Percentiles rank a stretch among this genome's conserved stretches.
These are phyloP conservation scores for Acanthosepion lycidas DNA, from an alignment of 2,888 invertebrate species.

Conservation along the genomic window DNA sequence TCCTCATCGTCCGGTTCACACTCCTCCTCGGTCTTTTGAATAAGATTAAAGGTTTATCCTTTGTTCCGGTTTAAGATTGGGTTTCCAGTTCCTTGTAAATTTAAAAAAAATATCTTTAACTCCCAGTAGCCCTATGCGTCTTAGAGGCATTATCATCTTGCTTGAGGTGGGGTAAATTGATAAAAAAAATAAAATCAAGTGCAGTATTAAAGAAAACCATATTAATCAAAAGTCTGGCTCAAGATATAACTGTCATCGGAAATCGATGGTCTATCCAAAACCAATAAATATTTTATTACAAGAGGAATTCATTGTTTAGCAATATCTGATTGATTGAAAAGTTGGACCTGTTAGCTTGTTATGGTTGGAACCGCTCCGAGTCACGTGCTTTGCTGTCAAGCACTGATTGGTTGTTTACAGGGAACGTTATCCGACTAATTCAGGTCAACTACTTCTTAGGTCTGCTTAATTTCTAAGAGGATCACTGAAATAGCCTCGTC, in stretches of 20 bases:
- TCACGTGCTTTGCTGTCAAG: not conserved
- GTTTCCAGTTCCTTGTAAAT: no score
- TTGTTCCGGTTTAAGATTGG: no score
- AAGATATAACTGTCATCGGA: not conserved
- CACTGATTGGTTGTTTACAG: not conserved
- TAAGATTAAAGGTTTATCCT: no score
- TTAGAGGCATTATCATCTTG: no score
- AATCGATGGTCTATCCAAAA: not conserved
- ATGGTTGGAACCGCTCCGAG: not conserved
- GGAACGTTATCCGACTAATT: not conserved
- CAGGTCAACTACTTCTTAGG: slow-evolving; percentile 11
- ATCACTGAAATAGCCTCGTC: slow-evolving; percentile 7
- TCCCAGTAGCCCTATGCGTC: no score
- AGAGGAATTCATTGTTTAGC: not conserved
- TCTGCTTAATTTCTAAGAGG: not conserved
- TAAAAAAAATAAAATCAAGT: no score
- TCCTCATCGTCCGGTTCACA: no score
- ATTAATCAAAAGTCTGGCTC: not conserved
- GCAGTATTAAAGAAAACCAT: not conserved
- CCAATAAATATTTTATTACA: not conserved
- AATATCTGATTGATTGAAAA: not conserved
- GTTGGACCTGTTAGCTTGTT: not conserved
- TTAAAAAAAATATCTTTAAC: no score
- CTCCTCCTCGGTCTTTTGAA: no score
- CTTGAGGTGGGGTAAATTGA: no score